Conservation (phyloP, 1,140 invertebrate species). For the Theocolax elegans region DNA sequence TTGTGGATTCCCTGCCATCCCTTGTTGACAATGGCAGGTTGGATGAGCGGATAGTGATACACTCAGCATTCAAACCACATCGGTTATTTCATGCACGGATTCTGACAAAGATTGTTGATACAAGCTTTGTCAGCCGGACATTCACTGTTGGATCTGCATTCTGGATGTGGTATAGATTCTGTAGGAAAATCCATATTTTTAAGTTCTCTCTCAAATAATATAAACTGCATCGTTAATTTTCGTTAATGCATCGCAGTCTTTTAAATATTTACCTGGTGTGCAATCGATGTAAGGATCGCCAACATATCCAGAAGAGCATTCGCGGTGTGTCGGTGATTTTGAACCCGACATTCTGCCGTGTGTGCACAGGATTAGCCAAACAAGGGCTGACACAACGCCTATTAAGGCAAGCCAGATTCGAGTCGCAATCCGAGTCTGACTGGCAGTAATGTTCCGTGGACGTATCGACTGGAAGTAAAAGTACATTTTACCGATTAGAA, state of each 20-base stretch:
- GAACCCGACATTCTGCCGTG: slow-evolving; percentile 81
- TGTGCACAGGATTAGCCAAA: slow-evolving; percentile 80
- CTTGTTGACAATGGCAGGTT: slow-evolving; percentile 82
- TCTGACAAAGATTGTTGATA: slow-evolving; percentile 79
- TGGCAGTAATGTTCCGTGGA: slow-evolving; percentile 74
- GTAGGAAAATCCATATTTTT: too few species aligned
- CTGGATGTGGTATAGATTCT: slow-evolving; percentile 70
- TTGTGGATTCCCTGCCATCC: slow-evolving; percentile 89
- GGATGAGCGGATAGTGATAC: slow-evolving; percentile 79
- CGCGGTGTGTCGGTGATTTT: slow-evolving; percentile 82
- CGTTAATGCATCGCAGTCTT: too few species aligned
- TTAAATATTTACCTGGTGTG: slow-evolving; percentile 70
- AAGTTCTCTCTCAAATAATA: too few species aligned
- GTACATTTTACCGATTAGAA: not conserved
- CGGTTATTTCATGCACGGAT: slow-evolving; percentile 84
- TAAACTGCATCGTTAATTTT: too few species aligned
- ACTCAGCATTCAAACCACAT: slow-evolving; percentile 84
- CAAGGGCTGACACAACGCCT: slow-evolving; percentile 83
- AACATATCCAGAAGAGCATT: slow-evolving; percentile 78
- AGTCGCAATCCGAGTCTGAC: slow-evolving; percentile 75
- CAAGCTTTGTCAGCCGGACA: slow-evolving; percentile 83
- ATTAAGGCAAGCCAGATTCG: slow-evolving; percentile 78
- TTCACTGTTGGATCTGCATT: slow-evolving; percentile 78
- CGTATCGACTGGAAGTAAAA: slow-evolving; percentile 52
- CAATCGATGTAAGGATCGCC: slow-evolving; percentile 87